phyloP scores from a whole-genome alignment of 2,113 vertebrate species.

The Clarias gariepinus region DNA sequence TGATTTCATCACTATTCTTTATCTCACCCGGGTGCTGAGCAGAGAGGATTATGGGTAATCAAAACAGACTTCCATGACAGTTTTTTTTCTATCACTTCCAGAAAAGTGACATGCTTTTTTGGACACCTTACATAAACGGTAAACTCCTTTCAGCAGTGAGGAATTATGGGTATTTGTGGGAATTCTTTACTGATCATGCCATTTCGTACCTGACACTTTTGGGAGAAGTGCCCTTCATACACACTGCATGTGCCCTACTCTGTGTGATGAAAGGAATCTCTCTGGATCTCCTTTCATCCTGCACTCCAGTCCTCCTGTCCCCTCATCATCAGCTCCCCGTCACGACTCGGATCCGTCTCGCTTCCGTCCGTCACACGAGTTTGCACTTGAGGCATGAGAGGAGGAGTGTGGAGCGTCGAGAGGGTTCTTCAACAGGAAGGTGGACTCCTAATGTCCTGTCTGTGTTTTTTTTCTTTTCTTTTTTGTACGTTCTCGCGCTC shows the following conservation, averaged over 20 bases:
- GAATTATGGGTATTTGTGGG: background rate
- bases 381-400: background rate
- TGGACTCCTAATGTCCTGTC: background rate
- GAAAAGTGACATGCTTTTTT: background rate
- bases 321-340: background rate
- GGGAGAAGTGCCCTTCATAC: background rate
- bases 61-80: background rate
- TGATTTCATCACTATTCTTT: background rate
- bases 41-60: constrained; percentile 13
- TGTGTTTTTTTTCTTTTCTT: background rate
- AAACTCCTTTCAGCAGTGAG: background rate
- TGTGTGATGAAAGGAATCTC: background rate
- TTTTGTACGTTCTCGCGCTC: background rate
- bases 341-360: constrained; percentile 6
- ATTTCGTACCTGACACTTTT: background rate
- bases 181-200: background rate
- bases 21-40: background rate
- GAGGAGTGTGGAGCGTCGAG: background rate
- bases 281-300: background rate
- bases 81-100: background rate
- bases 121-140: background rate
- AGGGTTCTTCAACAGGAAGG: background rate
- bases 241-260: background rate
- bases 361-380: background rate
- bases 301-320: background rate